Evolutionary conservation across 2,797 vertebrate species (phyloP).

Genomic region (Tadarida brasiliensis): DNA sequence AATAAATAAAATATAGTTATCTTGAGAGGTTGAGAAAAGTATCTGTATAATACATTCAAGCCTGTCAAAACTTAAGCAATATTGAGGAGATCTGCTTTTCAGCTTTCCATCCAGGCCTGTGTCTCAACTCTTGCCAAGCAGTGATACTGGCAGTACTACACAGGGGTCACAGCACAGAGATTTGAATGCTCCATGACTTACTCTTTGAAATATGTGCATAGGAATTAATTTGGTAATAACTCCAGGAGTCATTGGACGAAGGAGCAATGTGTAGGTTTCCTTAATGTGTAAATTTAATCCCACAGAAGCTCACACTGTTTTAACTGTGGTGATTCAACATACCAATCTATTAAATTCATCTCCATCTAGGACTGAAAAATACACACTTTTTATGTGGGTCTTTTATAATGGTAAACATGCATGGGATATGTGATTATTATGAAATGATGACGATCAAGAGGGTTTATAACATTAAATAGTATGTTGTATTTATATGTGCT

Average conservation of each 20-base stretch:
- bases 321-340: conserved; percentile 38
- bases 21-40: conserved; percentile 49
- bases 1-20: conserved; percentile 49
- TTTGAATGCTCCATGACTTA: conserved; percentile 28
- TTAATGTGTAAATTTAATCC: conserved; percentile 39
- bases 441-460: conserved; percentile 30
- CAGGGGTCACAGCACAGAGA: background rate
- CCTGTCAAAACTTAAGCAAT: conserved; percentile 8
- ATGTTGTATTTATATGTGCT: background rate
- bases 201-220: conserved; percentile 21
- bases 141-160: background rate
- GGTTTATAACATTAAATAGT: conserved; percentile 24
- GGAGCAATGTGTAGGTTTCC: background rate
- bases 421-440: background rate
- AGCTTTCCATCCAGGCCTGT: conserved; percentile 18
- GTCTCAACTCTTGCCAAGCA: background rate
- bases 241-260: background rate
- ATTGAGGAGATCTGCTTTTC: conserved; percentile 54
- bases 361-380: conserved; percentile 36
- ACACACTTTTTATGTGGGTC: background rate
- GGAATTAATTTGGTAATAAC: conserved; percentile 52
- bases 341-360: conserved; percentile 43
- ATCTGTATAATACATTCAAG: conserved; percentile 3
- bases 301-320: conserved; percentile 10
- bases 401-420: conserved; percentile 58